Evolutionary conservation across 2,888 invertebrate species (phyloP), one percentile per base, ranked within the genome.

Genomic region (Vannuccia rotundouncinata): DNA sequence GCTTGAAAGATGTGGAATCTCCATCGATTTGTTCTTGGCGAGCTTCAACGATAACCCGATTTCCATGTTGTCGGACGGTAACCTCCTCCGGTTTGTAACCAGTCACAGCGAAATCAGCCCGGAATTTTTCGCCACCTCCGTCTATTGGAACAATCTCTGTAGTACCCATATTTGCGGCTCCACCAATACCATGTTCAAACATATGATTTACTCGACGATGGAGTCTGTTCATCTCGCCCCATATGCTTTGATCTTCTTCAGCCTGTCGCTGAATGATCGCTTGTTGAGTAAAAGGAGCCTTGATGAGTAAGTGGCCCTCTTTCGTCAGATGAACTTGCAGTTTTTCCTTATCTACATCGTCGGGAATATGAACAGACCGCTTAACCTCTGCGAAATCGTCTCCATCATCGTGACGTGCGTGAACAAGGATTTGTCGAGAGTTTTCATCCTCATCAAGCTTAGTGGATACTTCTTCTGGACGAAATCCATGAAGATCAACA

Each of bases 331-430:
- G 75, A 27, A 28, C 30, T 28, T 75, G 29, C 1, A 75, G 22
- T 25, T 22, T 25, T n/a, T 75, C 75, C 2, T 28, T 30, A 5
- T 75, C 75, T 25, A 75, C 75, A 1, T 75, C 75, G 1, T 75
- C 75, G 22, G 75, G 75, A 22, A 75, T 28, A 28, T 75, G 29
- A 1, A 75, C 28, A 22, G 75, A n/a, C 10, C 75, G 75, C 28
- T 28, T 22, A 28, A 75, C 75, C 28, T 75, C 75, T 22, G 75
- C 30, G 75, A 75, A 28, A 27, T 75, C 75, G 25, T 75, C 75
- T 1, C 75, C 75, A 30, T 13, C 30, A 2, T 75, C 75, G 5
- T 75, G 75, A 28, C 75, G 1, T 1, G 75, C 75, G 29, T 2
- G 29, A 75, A 75, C 17, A 22, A 75, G 17, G 22, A 29, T 28